A percentile compares a stretch with the other conserved stretches of the same genome.
Conservation (phyloP, 2,113 vertebrate genomes). For the Eidolon helvum region DNA sequence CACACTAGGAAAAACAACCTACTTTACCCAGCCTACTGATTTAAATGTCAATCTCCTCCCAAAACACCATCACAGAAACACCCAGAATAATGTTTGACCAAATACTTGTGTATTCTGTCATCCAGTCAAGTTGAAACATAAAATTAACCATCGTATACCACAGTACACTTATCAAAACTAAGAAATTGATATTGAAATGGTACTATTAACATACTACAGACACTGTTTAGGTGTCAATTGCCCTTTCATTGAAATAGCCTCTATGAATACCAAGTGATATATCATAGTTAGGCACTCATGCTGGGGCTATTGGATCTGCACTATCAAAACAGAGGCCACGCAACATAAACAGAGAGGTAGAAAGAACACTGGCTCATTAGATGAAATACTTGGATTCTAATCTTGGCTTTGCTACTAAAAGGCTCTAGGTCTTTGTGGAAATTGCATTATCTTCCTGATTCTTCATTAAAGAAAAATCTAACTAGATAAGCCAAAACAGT, state of each 20-base stretch:
- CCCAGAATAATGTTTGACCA: not conserved
- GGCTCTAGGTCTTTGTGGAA: not conserved
- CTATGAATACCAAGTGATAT: not conserved
- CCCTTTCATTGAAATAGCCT: not conserved
- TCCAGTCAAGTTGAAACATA: not conserved
- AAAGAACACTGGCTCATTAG: not conserved
- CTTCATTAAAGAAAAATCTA: not conserved
- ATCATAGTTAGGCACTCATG: not conserved
- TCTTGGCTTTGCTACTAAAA: not conserved
- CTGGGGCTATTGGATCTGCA: not conserved
- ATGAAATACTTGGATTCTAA: not conserved
- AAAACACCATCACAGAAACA: not conserved
- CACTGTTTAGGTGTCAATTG: not conserved
- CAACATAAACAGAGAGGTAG: not conserved
- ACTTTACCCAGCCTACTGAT: not conserved
- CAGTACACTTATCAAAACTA: not conserved
- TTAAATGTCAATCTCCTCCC: not conserved
- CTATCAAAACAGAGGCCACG: not conserved
- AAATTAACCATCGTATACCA: not conserved
- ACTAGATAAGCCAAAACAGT: not conserved
- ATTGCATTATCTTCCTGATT: not conserved
- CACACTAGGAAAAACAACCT: not conserved
- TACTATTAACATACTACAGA: not conserved
- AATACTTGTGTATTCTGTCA: not conserved
- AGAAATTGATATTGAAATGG: not conserved